Base-by-base conservation (phyloP, 2,113 vertebrate genomes). In the Petromus typicus region DNA sequence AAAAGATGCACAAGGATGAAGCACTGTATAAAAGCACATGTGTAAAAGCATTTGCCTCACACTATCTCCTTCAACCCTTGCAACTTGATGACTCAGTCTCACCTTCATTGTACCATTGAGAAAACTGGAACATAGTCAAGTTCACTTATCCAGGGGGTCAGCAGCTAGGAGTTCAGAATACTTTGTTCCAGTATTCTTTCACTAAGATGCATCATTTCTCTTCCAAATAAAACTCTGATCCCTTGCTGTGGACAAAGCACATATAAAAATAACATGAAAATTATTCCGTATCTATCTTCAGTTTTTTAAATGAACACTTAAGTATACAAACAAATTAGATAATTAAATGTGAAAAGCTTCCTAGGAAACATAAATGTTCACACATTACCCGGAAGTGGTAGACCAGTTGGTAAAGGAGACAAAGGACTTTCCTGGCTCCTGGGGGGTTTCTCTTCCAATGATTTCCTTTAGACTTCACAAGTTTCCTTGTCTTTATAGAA, bases 181-280 rank as follows among this genome's bases (percentile, higher is more conserved):
- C n/a, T n/a, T 56, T 16, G 25, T n/a, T 27, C n/a, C 25, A 11
- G 23, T n/a, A 83, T 51, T 78, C 67, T 76, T 76, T 51, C 32
- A 76, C 17, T 51, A 51, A 71, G 40, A 86, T 43, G 56, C n/a
- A 69, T 1, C 69, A 27, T 18, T 63, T 64, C 51, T 32, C 45
- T 76, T 78, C 83, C 59, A 87, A 61, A 61, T 82, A 67, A 64
- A 82, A 66, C 0, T 45, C 25, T 25, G 37, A 48, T 66, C 56
- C 56, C 40, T 59, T 73, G 27, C 66, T 66, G 87, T n/a, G 45
- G 27, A 16, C 45, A 80, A 79, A 89, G 32, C 73, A 57, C 43
- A 63, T 23, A 57, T 63, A 83, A 86, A n/a, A 90, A n/a, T 51
- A 90, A 83, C 59, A 69, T 56, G 64, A 45, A 23, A 94, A 92